Base-by-base conservation (phyloP, 2,113 vertebrate genomes). In the Microcebus lehilahytsara region DNA sequence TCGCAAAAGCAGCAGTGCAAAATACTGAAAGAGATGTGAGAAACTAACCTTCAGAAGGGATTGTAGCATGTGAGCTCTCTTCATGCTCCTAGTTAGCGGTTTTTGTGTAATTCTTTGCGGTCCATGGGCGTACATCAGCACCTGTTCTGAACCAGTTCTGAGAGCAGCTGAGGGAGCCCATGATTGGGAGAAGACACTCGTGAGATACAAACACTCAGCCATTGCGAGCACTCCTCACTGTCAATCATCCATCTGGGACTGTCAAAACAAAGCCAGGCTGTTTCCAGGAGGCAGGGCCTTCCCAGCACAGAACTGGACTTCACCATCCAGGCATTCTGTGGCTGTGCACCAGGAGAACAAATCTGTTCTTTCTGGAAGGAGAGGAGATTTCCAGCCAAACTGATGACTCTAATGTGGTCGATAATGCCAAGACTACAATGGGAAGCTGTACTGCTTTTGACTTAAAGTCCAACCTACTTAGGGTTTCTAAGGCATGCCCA, bases 131-230 rank as follows among this genome's bases (percentile, higher is more conserved):
- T 32, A 64, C 86, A 46, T 42, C 72, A 96, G 96, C 91, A 94
- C 83, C 97, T 93, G 74, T 75, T 94, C 27, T 37, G 64, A 85
- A 94, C 93, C 12, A 49, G 49, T 74, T 95, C 84, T 53, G 56
- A 93, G 83, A 93, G 69, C 51, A 20, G 83, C 89, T 81, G 89
- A 86, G 81, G n/a, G 42, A 95, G 51, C 62, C 85, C 60, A 9
- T 0, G 60, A 53, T 0, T 64, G 83, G 78, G 81, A 60, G 72
- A 89, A 69, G 85, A 40, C 8, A 11, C 32, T 34, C 78, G 58
- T 91, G 85, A 74, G 75, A 64, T 23, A 60, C 81, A 90, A 32
- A 96, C 0, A 2, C 62, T 2, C 0, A 0, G 56, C 46, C 78
- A 27, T 37, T 42, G 32, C 5, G 56, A 4, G 53, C 89, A 56